Conservation (phyloP, 2,888 invertebrate species). For the Adela reaumurella region DNA sequence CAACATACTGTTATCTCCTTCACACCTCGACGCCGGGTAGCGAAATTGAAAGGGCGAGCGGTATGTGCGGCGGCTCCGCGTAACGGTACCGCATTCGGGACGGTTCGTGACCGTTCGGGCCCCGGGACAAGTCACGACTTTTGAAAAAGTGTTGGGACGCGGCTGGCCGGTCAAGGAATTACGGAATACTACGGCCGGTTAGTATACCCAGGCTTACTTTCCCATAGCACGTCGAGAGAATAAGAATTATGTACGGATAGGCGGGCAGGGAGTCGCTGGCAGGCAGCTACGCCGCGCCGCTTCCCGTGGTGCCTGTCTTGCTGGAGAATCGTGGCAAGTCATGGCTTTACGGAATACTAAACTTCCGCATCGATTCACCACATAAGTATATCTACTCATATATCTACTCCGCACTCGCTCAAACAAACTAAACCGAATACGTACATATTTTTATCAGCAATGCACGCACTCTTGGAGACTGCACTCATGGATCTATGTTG, state of each 20-base stretch:
- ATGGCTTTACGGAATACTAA: no score
- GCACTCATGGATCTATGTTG: no score
- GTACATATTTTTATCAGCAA: no score
- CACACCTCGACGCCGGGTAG: constrained; percentile 18
- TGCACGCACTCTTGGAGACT: no score
- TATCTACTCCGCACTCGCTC: no score
- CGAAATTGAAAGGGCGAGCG: constrained; percentile 19
- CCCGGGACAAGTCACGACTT: constrained; percentile 47
- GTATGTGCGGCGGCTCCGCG: constrained; percentile 15
- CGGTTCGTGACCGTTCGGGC: constrained; percentile 40
- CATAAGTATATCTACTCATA: no score
- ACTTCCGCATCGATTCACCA: no score
- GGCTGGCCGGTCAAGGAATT: neutral
- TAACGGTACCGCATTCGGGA: constrained; percentile 32
- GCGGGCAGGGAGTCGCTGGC: neutral
- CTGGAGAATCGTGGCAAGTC: no score
- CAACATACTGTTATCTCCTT: constrained; percentile 23
- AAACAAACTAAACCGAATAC: no score
- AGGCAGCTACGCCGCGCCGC: no score
- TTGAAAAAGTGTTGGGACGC: constrained; percentile 46
- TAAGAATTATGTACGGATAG: neutral
- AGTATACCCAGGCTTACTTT: neutral
- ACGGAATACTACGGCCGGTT: neutral
- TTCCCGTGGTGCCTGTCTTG: no score
- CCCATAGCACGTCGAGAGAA: neutral